A percentile compares a stretch with the other conserved stretches of the same genome.
These are phyloP conservation scores for Hirtodrosophila alboralis DNA, from an alignment of 2,888 invertebrate genomes.

Conservation along the genomic window DNA sequence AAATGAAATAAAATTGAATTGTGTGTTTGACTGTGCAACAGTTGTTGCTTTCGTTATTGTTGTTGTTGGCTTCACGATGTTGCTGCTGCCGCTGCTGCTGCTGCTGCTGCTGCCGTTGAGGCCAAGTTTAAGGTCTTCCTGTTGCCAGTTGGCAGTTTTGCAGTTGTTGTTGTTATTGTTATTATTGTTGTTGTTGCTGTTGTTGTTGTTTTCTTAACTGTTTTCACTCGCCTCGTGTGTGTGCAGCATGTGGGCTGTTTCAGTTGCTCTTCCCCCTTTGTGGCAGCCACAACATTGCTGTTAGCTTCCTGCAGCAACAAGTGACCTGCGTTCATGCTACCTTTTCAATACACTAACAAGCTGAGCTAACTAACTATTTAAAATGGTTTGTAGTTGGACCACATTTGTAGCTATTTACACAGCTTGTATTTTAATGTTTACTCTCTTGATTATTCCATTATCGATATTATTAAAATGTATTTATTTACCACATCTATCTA, in stretches of 20 bases:
- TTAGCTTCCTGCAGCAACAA: constrained; percentile 63
- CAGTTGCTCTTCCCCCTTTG: constrained; percentile 56
- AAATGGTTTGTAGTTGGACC: not conserved
- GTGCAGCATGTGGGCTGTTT: constrained; percentile 68
- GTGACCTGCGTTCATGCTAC: constrained; percentile 67
- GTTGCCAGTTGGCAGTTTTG: constrained; percentile 71
- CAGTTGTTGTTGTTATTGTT: constrained; percentile 40
- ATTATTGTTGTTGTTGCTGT: constrained; percentile 42
- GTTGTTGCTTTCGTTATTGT: constrained; percentile 52
- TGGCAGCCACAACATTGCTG: constrained; percentile 38
- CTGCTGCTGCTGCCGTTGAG: constrained; percentile 68
- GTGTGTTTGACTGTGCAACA: constrained; percentile 69
- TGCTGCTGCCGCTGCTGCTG: constrained; percentile 34
- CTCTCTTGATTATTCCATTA: too few relatives aligned
- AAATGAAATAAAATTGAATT: constrained; percentile 77
- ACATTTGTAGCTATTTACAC: too few relatives aligned
- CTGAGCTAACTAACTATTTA: not conserved
- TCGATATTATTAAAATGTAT: too few relatives aligned
- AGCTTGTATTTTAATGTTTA: too few relatives aligned
- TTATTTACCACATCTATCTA: too few relatives aligned
- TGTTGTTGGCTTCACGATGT: constrained; percentile 66
- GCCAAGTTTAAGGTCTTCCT: constrained; percentile 79
- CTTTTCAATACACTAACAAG: constrained; percentile 54
- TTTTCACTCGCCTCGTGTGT: constrained; percentile 71
- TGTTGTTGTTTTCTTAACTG: constrained; percentile 69